Evolutionary conservation across 2,888 invertebrate genomes (phyloP).

Genomic region (Phania funesta): DNA sequence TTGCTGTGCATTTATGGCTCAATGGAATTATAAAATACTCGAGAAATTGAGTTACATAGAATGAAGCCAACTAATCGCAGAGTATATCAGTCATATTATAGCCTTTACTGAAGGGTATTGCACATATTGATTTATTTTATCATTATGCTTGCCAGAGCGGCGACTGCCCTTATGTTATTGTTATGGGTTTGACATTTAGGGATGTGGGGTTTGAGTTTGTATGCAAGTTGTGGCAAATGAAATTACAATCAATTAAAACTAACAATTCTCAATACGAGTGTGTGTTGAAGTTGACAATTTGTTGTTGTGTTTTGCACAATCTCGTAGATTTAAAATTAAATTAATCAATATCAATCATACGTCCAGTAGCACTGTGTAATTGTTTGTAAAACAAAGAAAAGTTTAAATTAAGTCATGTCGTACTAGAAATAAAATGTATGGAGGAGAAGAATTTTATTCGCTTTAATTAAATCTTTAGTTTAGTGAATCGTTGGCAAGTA

Average conservation of each 20-base stretch:
- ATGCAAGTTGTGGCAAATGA: not conserved
- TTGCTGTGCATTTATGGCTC: too few relatives aligned
- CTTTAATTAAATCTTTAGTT: too few relatives aligned
- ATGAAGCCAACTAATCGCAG: not conserved
- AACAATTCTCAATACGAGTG: not conserved
- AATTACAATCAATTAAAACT: not conserved
- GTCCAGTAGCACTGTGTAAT: not conserved
- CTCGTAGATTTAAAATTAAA: not conserved
- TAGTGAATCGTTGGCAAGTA: too few relatives aligned
- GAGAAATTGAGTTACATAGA: not conserved
- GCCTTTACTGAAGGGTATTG: not conserved
- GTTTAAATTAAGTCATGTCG: not conserved
- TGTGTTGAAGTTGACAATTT: too few relatives aligned
- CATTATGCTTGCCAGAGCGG: not conserved
- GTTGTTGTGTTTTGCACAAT: not conserved
- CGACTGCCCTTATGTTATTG: not conserved
- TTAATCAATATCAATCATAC: slow-evolving; percentile 18
- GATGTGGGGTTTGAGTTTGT: not conserved
- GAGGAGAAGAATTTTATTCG: too few relatives aligned
- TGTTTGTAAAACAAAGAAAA: too few relatives aligned
- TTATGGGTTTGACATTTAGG: not conserved
- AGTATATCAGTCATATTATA: not conserved
- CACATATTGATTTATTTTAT: slow-evolving; percentile 25
- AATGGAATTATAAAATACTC: too few relatives aligned
- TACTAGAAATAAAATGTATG: too few relatives aligned